Evolutionary conservation across 1,140 invertebrate species (phyloP).

Genomic region (Artemia franciscana): DNA sequence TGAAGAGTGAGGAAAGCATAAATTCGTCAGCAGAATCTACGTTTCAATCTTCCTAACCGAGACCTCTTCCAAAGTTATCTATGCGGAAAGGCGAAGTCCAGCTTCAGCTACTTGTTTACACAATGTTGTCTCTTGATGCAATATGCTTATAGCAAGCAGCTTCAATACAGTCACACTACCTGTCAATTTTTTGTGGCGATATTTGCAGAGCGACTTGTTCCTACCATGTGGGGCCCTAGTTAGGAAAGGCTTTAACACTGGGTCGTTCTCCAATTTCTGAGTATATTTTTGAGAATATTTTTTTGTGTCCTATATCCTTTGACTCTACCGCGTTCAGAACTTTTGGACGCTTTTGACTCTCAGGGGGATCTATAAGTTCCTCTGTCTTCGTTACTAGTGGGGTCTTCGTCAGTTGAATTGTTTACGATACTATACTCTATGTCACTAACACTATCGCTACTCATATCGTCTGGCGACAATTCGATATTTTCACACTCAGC

Average conservation of each 20-base stretch:
- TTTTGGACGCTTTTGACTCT: background rate
- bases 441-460: background rate
- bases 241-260: background rate
- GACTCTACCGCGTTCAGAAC: background rate
- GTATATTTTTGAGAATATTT: background rate
- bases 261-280: background rate
- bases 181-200: background rate
- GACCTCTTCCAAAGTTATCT: constrained; percentile 7
- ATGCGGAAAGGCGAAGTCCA: constrained; percentile 9
- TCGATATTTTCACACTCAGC: background rate
- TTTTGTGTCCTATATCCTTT: background rate
- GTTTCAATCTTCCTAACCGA: constrained; percentile 7
- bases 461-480: background rate
- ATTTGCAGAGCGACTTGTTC: background rate
- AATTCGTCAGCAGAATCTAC: constrained; percentile 1
- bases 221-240: background rate
- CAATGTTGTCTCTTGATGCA: background rate
- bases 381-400: background rate
- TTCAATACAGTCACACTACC: background rate
- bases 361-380: background rate
- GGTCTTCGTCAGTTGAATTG: background rate
- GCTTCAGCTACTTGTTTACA: constrained; percentile 5
- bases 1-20: constrained; percentile 5
- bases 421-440: background rate
- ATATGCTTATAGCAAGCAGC: background rate